These are phyloP conservation scores for Enteromius thamalakanensis DNA, from an alignment of 2,797 vertebrate species.

Conservation along the genomic window DNA sequence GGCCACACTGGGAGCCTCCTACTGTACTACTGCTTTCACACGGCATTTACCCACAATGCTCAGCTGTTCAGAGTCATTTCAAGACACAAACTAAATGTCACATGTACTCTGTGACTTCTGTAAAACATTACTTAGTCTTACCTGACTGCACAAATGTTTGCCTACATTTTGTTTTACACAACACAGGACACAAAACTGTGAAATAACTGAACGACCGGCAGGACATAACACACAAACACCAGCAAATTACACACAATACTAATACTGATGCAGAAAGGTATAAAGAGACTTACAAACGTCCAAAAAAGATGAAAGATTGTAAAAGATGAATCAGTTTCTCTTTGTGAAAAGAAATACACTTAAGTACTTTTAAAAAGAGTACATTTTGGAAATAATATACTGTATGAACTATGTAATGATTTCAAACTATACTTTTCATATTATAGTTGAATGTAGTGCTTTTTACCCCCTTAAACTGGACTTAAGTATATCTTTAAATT, in stretches of 20 bases:
- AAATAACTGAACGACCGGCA: neutral
- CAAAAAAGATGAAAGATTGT: neutral
- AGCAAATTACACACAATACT: neutral
- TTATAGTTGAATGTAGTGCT: neutral
- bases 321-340: neutral
- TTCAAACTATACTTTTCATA: neutral
- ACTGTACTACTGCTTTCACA: constrained; percentile 9
- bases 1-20: neutral
- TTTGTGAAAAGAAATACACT: neutral
- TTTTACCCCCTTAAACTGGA: neutral
- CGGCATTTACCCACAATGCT: constrained; percentile 13
- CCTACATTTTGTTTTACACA: neutral
- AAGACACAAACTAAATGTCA: neutral
- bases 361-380: neutral
- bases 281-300: neutral
- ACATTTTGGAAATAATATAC: neutral
- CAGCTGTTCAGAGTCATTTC: neutral
- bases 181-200: neutral
- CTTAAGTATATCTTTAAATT: neutral
- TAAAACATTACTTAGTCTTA: neutral
- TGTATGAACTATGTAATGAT: neutral
- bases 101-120: neutral
- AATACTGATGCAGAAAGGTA: neutral
- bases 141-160: neutral
- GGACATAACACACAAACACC: neutral